Evolutionary conservation across 2,888 invertebrate genomes (phyloP), one percentile per base, ranked within the genome.

Genomic region (Noctua janthina): DNA sequence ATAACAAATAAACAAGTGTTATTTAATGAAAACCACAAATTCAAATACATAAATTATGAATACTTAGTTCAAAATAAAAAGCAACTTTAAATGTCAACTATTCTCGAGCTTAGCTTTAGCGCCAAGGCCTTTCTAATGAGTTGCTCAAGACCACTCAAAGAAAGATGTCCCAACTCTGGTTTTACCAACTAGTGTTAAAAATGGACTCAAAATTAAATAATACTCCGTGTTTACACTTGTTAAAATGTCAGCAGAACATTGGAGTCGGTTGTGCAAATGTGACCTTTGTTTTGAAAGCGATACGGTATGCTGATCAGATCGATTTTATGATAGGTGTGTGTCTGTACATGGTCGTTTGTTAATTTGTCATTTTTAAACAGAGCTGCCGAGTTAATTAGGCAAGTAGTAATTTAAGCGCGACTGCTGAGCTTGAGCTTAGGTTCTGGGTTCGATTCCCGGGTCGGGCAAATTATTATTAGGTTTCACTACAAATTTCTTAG

Each of bases 181-280:
- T 71, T 86, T 76, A 68, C 70, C 71, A 75, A 74, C 49, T 74
- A 46, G 7, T 77, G 8, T 15, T 70, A 74, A 79, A 82, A 84
- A 56, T 74, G 20, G 76, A 67, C 43, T 66, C 39, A 79, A 84
- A 81, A 76, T 76, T 78, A 72, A 71, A 78, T 70, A 77, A 66
- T 76, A 78, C 78, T 74, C n/a, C 17, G 15, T 74, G 71, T 74
- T 77, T 43, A 76, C 46, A 79, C 68, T 78, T 78, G 82, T 84
- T 78, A 54, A 77, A 89, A 89, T 89, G 89, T 83, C 89, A 87
- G 71, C n/a, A 35, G 46, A 82, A 84, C 75, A 82, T 84, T 73
- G 62, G 59, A 66, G 69, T 82, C 15, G n/a, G 73, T 87, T 89
- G 82, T 87, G 89, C 69, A 87, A 89, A 83, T 79, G 20, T 74